Evolutionary conservation across 2,888 invertebrate species (phyloP).

Genomic region (Leptothorax acervorum): DNA sequence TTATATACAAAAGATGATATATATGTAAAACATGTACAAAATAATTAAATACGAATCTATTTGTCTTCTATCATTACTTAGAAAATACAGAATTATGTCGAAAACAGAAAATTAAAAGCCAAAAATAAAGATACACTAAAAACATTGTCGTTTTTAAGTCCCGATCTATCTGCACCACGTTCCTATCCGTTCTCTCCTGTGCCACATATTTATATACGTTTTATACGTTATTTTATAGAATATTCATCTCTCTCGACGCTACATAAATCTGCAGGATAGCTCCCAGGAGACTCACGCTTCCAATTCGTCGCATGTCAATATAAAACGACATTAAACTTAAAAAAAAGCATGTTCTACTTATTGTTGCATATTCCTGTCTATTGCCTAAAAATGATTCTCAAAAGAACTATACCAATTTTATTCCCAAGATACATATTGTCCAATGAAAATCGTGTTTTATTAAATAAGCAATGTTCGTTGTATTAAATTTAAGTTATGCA

Average conservation of each 20-base stretch:
- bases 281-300: background rate
- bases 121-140: background rate
- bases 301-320: slow-evolving; percentile 18
- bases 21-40: too few relatives aligned
- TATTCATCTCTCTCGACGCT: slow-evolving; percentile 36
- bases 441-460: background rate
- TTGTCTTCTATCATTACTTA: background rate
- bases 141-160: background rate
- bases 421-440: background rate
- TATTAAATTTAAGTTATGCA: background rate
- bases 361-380: background rate
- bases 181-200: background rate
- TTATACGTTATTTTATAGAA: slow-evolving; percentile 32
- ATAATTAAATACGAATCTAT: background rate
- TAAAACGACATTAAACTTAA: slow-evolving; percentile 22
- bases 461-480: background rate
- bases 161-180: background rate
- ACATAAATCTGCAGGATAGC: slow-evolving; percentile 23
- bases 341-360: slow-evolving; percentile 5
- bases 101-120: background rate
- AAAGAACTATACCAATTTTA: background rate
- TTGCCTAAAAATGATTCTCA: background rate
- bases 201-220: slow-evolving; percentile 19
- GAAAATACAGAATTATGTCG: background rate
- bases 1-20: background rate